Base-by-base conservation (phyloP, 1,140 invertebrate species). In the Calephelis nemesis region DNA sequence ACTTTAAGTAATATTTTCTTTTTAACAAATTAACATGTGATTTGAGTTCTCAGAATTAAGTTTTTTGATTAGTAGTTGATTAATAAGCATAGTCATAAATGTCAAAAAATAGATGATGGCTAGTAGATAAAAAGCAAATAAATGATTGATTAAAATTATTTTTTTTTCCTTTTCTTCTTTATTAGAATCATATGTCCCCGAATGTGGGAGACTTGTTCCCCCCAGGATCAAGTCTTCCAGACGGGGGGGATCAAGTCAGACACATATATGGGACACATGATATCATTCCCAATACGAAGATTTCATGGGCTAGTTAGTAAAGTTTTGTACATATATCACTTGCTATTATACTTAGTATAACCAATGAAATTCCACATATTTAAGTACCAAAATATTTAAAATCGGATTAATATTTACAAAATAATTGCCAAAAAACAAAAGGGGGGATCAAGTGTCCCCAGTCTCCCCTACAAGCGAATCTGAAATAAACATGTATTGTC, bases 361-460 rank as follows among this genome's bases (percentile, higher is more conserved):
- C 42, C 68, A 70, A 65, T 49, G 8, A 62, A 70, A 65, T 65
- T 70, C 30, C 63, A 65, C 63, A n/a, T 70, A 70, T 70, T 65
- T 70, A 9, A 62, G 54, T 70, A 70, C 63, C 68, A 70, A 65
- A 42, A 70, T 62, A 62, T 70, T 70, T 70, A 58, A 66, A 66
- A 66, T 66, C 50, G 48, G 68, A 47, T 47, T 47, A 47, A 47
- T 47, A 47, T 47, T 47, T 47, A 47, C 45, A 47, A 47, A 47
- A 47, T 58, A 64, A 69, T 58, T 47, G 68, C 40, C 49, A 64
- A 70, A 65, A 70, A 65, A 65, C 52, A 70, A 70, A 65, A 65
- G 68, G 63, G 63, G 49, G 63, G 63, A 70, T 70, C 68, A 70
- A 67, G 52, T 67, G 45, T 62, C 65, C 58, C 65, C 52, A 19